Conservation (phyloP, 2,888 invertebrate genomes). For the Scrobipalpa atriplicella region DNA sequence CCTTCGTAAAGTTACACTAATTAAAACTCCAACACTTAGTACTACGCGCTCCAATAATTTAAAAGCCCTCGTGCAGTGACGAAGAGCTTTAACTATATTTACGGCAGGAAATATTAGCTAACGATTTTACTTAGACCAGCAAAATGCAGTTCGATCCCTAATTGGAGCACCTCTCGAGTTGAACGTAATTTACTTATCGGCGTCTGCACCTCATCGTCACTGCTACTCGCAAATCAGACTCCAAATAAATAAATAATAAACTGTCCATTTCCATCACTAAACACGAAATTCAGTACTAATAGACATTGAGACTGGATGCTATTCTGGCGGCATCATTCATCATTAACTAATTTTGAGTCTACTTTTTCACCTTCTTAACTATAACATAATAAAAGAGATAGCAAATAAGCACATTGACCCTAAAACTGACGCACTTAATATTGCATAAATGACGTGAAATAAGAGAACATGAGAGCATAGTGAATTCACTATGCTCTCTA, state of each 20-base stretch:
- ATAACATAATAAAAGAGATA: too few relatives aligned
- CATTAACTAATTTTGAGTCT: too few relatives aligned
- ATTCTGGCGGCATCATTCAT: too few relatives aligned
- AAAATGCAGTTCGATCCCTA: conserved; percentile 50
- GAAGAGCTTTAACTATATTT: conserved; percentile 6
- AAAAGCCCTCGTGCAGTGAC: background rate
- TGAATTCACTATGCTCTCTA: too few relatives aligned
- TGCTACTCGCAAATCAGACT: conserved; percentile 31
- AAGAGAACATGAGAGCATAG: too few relatives aligned
- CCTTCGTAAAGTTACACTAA: too few relatives aligned
- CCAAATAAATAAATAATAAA: conserved; percentile 35
- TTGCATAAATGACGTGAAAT: too few relatives aligned
- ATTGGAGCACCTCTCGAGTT: conserved; percentile 47
- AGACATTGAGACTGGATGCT: background rate
- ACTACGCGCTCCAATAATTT: background rate
- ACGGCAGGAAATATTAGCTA: conserved; percentile 13
- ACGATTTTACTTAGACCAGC: conserved; percentile 23
- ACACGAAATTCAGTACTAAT: background rate
- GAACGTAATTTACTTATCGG: conserved; percentile 48
- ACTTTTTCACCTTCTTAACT: too few relatives aligned
- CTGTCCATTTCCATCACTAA: background rate
- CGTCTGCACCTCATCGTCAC: conserved; percentile 32
- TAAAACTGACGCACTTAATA: too few relatives aligned
- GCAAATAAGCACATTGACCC: too few relatives aligned
- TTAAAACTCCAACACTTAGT: background rate